Evolutionary conservation across 2,797 vertebrate species (phyloP), one percentile per base, ranked within the genome.

Genomic region (Eupleurogrammus muticus): DNA sequence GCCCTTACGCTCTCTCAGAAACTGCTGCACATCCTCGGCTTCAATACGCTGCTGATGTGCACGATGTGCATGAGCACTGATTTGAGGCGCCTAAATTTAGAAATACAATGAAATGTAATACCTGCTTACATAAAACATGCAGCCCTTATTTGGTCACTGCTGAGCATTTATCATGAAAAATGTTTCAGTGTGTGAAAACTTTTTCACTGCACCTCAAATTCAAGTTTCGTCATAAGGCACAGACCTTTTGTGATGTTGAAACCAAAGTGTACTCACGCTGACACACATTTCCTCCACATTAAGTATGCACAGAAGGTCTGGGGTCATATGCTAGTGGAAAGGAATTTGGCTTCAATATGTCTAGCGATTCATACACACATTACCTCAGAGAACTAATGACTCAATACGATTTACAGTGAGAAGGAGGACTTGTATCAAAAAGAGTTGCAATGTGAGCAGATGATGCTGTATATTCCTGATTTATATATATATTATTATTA

Each of bases 281-380:
- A 89, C 75, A 87, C 84, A 92, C 69, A 86, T 77, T 82, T 83
- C 79, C 80, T 89, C 78, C 57, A 81, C 77, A 83, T 85, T 88
- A 89, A 88, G 64, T 85, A 73, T 85, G 69, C 80, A 80, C 82
- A 75, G 69, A 87, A 74, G 81, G 87, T 85, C 82, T 76, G 78
- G 73, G 86, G 87, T 87, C 80, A 90, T 92, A 92, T 88, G 86
- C 87, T 92, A 80, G 80, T 82, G 88, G 87, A 89, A 93, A 93
- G 92, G 93, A 94, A 94, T 95, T 90, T 88, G 83, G 86, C 86
- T 77, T 88, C 80, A 85, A 70, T 80, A 63, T 67, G 38, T 85
- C 72, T 72, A 85, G 77, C 51, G 59, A 69, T 84, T 89, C 82
- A 81, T 71, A 77, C 69, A 80, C 70, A 89, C 74, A 86, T 87